These are phyloP conservation scores for Festucalex cinctus DNA, from an alignment of 2,113 vertebrate genomes.

Conservation along the genomic window DNA sequence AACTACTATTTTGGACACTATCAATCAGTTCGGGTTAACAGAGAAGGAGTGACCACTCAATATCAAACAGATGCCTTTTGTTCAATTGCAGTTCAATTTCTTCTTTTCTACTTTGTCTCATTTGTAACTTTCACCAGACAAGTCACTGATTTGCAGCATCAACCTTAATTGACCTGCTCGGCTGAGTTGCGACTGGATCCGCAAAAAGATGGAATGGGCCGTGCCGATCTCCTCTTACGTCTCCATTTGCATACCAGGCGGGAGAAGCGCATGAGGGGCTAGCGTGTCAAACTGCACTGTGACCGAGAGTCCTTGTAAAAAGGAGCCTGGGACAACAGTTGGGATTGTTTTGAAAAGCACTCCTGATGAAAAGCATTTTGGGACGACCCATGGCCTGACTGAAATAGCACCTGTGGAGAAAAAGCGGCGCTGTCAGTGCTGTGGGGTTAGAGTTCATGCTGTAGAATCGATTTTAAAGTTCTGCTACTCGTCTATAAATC, in stretches of 20 bases:
- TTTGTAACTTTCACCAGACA: slow-evolving; percentile 8
- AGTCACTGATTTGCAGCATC: slow-evolving; percentile 6
- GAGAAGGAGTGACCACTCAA: too few species aligned
- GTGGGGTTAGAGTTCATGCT: too few species aligned
- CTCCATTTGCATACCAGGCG: not conserved
- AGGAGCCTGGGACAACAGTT: slow-evolving; percentile 62
- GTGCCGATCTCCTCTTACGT: slow-evolving; percentile 5
- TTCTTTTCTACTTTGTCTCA: slow-evolving; percentile 15
- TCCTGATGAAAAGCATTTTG: slow-evolving; percentile 72
- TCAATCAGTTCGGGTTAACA: too few species aligned
- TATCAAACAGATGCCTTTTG: too few species aligned
- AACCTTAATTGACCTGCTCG: slow-evolving; percentile 20
- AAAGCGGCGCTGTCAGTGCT: slow-evolving; percentile 52
- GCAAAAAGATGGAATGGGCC: slow-evolving; percentile 14
- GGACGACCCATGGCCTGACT: slow-evolving; percentile 68
- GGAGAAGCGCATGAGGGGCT: slow-evolving; percentile 47
- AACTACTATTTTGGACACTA: too few species aligned
- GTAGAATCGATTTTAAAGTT: too few species aligned
- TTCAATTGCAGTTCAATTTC: not conserved
- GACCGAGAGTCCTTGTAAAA: slow-evolving; percentile 65
- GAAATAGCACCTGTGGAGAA: slow-evolving; percentile 69
- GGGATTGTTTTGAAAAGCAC: slow-evolving; percentile 75
- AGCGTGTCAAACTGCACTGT: slow-evolving; percentile 58
- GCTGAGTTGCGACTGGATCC: slow-evolving; percentile 15
- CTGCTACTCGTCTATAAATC: too few species aligned